phyloP scores from a whole-genome alignment of 2,888 invertebrate species.

The Ephialtes manifestator region DNA sequence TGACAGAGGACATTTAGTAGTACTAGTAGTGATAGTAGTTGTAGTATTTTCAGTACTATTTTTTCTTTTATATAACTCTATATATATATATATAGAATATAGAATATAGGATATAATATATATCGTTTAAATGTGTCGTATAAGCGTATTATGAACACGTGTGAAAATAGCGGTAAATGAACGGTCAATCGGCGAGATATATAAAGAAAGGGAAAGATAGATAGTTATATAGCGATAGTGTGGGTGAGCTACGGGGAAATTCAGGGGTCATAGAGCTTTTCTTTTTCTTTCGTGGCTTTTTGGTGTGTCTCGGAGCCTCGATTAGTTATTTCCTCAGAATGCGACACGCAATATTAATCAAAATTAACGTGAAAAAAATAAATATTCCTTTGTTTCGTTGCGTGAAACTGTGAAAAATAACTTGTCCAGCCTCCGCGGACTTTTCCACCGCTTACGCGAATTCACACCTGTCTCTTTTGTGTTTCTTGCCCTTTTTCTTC shows the following conservation, averaged over 20 bases:
- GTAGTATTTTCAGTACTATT: slow-evolving; percentile 10
- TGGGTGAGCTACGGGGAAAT: slow-evolving; percentile 63
- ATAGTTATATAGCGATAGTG: slow-evolving; percentile 56
- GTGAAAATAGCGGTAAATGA: slow-evolving; percentile 78
- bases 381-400: neutral
- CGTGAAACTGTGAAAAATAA: slow-evolving; percentile 33
- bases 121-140: slow-evolving; percentile 69
- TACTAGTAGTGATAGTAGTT: slow-evolving; percentile 23
- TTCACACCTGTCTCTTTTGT: slow-evolving; percentile 89
- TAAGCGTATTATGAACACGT: slow-evolving; percentile 70
- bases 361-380: neutral
- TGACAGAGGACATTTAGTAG: slow-evolving; percentile 61
- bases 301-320: slow-evolving; percentile 79
- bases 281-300: slow-evolving; percentile 13
- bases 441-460: slow-evolving; percentile 73
- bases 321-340: slow-evolving; percentile 70
- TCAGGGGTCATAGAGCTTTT: slow-evolving; percentile 51
- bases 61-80: slow-evolving; percentile 20
- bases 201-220: slow-evolving; percentile 74
- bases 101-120: slow-evolving; percentile 30
- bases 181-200: slow-evolving; percentile 70
- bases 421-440: slow-evolving; percentile 81
- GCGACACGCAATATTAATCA: neutral
- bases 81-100: slow-evolving; percentile 42
- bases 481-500: slow-evolving; percentile 92